Evolutionary conservation across 2,888 invertebrate species (phyloP).

Genomic region (Amphimallon solstitiale): DNA sequence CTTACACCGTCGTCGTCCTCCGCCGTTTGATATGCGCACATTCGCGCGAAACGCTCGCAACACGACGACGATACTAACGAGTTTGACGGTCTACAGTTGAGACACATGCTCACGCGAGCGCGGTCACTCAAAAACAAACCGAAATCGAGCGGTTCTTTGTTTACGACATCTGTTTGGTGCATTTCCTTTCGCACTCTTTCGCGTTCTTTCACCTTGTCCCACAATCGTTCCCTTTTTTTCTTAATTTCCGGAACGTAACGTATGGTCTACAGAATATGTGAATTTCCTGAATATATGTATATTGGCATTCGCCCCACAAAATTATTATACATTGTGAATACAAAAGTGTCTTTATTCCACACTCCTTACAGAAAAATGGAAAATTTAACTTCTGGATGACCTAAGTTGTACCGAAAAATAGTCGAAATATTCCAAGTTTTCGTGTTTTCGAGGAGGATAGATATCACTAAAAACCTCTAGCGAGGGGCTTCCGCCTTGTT

Average conservation of each 20-base stretch:
- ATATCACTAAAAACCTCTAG: too few species aligned
- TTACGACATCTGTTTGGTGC: not conserved
- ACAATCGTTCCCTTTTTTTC: not conserved
- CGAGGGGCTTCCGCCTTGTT: too few species aligned
- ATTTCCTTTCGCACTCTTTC: conserved; percentile 8
- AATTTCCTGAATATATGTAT: not conserved
- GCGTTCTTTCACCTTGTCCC: not conserved
- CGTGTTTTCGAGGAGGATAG: too few species aligned
- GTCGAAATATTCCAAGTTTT: too few species aligned
- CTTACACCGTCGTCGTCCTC: conserved; percentile 1
- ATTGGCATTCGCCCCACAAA: not conserved
- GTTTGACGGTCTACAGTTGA: too few species aligned
- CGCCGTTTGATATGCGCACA: not conserved
- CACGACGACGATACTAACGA: too few species aligned
- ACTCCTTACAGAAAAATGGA: too few species aligned
- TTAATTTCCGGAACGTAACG: not conserved
- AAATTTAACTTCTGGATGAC: too few species aligned
- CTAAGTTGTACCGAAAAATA: too few species aligned
- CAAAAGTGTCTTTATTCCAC: too few species aligned
- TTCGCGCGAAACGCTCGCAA: too few species aligned
- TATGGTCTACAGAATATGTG: not conserved
- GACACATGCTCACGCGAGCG: conserved; percentile 15
- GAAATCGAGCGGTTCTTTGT: conserved; percentile 31
- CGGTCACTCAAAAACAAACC: conserved; percentile 18
- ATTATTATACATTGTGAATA: too few species aligned